Base-by-base conservation (phyloP, 2,797 vertebrate species). In the Lepidocolaptes lacrymiger region DNA sequence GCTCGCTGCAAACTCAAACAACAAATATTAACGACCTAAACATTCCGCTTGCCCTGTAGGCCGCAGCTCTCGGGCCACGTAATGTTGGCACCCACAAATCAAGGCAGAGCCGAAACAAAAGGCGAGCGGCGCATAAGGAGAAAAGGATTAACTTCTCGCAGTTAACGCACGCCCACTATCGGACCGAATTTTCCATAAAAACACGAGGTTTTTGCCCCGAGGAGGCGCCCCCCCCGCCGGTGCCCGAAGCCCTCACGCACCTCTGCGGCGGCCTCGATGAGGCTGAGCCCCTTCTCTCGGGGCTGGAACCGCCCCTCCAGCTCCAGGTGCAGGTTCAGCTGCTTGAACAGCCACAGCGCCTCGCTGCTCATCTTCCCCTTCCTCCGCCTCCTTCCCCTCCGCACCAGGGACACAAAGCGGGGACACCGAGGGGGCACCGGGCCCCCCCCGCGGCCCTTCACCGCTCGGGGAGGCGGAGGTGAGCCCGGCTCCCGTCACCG, bases 271-370 rank as follows among this genome's bases (percentile, higher is more conserved):
- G 98, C 97, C 67, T 99, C 99, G 34, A 99, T 99, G 94, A 99
- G 97, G 79, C 96, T 98, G 88, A 99, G 98, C 23, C 99, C 99
- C 13, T 98, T 98, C 93, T 99, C 98, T 32, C 98, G 98, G 12
- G 99, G 99, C 74, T 99, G 98, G 88, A 98, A 99, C 87, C 98
- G 89, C 32, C 91, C 98, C 96, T 99, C 99, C 96, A 98, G 98
- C 55, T 99, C 99, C 92, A 98, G 96, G 75, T 99, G 99, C 43
- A 98, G 91, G 96, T 97, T 98, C 96, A 99, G 98, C 95, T 99
- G 98, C 95, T 99, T 99, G 96, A 99, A 98, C 58, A 99, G 98
- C 97, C 98, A 99, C 93, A 98, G 98, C 74, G 97, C 98, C 56
- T 99, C 98, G 94, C 86, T 93, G 96, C 96, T 97, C 93, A 97